A percentile compares a stretch with the other conserved stretches of the same genome.
Evolutionary conservation across 2,113 vertebrate genomes (phyloP).

Genomic region (Sinocyclocheilus anophthalmus): DNA sequence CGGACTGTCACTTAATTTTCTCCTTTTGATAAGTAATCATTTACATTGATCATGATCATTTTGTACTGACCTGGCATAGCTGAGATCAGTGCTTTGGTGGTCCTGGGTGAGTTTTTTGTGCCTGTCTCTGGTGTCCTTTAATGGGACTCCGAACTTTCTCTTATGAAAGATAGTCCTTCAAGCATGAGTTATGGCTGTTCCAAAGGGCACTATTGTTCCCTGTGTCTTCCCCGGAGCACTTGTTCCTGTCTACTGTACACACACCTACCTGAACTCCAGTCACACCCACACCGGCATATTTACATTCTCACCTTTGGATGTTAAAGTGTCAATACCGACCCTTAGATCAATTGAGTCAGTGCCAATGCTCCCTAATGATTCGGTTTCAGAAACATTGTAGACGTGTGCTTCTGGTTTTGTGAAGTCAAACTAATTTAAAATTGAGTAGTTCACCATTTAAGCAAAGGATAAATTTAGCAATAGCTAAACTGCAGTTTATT

Average conservation of each 20-base stretch:
- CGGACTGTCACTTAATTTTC: neutral
- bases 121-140: neutral
- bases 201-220: constrained; percentile 40
- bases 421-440: neutral
- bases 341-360: neutral
- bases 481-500: neutral
- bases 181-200: constrained; percentile 37
- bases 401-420: neutral
- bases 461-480: neutral
- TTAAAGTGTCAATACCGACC: neutral
- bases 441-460: neutral
- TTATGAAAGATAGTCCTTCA: constrained; percentile 1
- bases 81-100: neutral
- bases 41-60: neutral
- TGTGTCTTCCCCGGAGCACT: constrained; percentile 6
- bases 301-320: constrained; percentile 33
- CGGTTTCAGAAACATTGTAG: neutral
- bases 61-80: constrained; percentile 17
- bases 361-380: no score
- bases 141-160: constrained; percentile 26
- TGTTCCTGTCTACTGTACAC: constrained; percentile 28
- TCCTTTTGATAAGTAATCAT: neutral
- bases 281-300: constrained; percentile 40
- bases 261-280: constrained; percentile 22
- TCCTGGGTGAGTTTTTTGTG: neutral